Conservation (phyloP, 1,140 invertebrate species). For the Caenorhabditis remanei region DNA sequence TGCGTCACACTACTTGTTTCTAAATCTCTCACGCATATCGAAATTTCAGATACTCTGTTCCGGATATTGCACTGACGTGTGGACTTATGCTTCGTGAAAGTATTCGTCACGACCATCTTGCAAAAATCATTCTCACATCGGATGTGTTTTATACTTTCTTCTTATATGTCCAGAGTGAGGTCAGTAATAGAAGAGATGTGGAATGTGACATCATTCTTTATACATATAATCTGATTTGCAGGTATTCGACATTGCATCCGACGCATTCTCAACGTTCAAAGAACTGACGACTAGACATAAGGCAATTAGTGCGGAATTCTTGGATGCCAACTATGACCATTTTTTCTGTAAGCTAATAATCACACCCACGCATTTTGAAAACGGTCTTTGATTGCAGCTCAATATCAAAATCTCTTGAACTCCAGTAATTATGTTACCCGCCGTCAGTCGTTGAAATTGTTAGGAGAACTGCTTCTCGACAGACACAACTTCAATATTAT, state of each 20-base stretch:
- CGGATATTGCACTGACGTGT: slow-evolving; percentile 98
- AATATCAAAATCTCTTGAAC: slow-evolving; percentile 95
- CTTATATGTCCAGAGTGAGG: slow-evolving; percentile 31
- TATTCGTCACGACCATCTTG: slow-evolving; percentile 94
- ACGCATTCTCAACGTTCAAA: slow-evolving; percentile 99
- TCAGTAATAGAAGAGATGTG: background rate
- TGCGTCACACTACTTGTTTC: slow-evolving; percentile 63
- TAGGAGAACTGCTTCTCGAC: slow-evolving; percentile 96
- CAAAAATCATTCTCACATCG: slow-evolving; percentile 83
- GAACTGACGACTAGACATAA: slow-evolving; percentile 98
- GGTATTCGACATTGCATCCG: slow-evolving; percentile 99
- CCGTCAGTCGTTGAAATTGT: slow-evolving; percentile 93
- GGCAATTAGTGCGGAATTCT: slow-evolving; percentile 95
- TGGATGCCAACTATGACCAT: slow-evolving; percentile 98
- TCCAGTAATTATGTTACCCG: slow-evolving; percentile 98
- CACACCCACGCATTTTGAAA: background rate
- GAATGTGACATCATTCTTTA: too few species aligned
- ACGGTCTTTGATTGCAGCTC: slow-evolving; percentile 72
- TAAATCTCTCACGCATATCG: slow-evolving; percentile 26
- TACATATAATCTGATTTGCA: slow-evolving; percentile 14
- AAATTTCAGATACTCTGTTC: slow-evolving; percentile 90
- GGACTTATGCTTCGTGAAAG: slow-evolving; percentile 99
- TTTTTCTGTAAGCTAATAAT: slow-evolving; percentile 84
- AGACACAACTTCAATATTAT: slow-evolving; percentile 99
- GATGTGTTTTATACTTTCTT: slow-evolving; percentile 41